Percentiles rank a stretch among this genome's conserved stretches.
These are phyloP conservation scores for Telmatochromis sp. DNA, from an alignment of 2,113 vertebrate genomes.

Conservation along the genomic window DNA sequence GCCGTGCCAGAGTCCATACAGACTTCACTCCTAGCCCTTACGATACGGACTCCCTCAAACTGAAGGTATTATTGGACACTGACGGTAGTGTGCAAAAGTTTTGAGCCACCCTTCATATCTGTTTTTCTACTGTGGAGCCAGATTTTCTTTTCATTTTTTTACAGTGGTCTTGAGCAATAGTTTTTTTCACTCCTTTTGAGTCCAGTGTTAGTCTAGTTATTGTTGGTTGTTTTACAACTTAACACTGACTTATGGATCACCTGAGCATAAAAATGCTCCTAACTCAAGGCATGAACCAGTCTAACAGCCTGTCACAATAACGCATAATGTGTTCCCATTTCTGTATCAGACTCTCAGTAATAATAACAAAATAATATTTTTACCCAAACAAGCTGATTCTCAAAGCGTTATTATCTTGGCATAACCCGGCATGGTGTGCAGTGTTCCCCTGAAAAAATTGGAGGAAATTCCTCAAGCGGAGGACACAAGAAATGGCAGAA, in stretches of 20 bases:
- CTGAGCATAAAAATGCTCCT: too few species aligned
- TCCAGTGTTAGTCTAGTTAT: background rate
- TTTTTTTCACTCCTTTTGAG: background rate
- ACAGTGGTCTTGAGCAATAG: background rate
- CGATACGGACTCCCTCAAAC: conserved; percentile 93
- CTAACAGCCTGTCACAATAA: background rate
- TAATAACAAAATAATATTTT: background rate
- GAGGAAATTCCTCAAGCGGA: background rate
- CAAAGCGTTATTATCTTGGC: accelerated
- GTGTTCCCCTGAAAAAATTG: background rate
- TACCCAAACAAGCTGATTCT: background rate
- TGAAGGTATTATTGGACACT: conserved; percentile 74
- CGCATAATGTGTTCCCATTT: accelerated
- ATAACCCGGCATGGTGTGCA: background rate
- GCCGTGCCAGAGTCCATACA: conserved; percentile 90
- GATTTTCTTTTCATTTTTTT: background rate
- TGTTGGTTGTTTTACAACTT: background rate
- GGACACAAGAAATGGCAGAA: background rate
- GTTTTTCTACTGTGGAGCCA: background rate
- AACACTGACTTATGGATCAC: background rate
- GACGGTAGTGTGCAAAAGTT: background rate
- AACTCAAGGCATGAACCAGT: background rate
- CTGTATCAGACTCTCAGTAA: background rate
- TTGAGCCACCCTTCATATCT: background rate
- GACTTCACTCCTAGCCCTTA: conserved; percentile 99